These are phyloP conservation scores for Rhinogobius similis DNA, from an alignment of 2,113 vertebrate genomes.

Conservation along the genomic window DNA sequence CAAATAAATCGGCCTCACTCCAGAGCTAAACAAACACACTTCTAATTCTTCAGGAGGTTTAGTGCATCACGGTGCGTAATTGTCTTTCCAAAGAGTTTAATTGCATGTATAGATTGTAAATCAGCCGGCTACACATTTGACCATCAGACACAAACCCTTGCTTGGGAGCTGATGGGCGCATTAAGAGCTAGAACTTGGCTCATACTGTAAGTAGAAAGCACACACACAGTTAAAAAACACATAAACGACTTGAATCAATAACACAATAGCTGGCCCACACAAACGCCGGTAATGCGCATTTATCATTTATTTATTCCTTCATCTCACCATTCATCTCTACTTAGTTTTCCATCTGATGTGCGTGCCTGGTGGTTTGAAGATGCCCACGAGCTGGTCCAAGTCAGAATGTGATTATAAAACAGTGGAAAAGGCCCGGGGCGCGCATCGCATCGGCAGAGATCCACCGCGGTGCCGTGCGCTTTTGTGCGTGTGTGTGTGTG, in stretches of 20 bases:
- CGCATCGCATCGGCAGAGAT: slow-evolving; percentile 36
- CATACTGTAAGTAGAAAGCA: slow-evolving; percentile 16
- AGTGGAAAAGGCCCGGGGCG: slow-evolving; percentile 48
- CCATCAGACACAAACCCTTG: not conserved
- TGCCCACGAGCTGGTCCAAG: slow-evolving; percentile 59
- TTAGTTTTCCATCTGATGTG: slow-evolving; percentile 63
- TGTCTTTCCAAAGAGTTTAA: not conserved
- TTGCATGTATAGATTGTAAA: not conserved
- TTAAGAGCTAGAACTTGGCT: slow-evolving; percentile 12
- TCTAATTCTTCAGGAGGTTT: not conserved
- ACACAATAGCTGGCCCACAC: slow-evolving; percentile 54
- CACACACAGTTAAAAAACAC: slow-evolving; percentile 3
- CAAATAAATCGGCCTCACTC: slow-evolving; percentile 10
- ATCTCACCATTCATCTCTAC: slow-evolving; percentile 68
- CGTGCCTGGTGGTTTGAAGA: slow-evolving; percentile 49
- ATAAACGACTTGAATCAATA: slow-evolving; percentile 51
- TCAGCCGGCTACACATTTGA: slow-evolving; percentile 1
- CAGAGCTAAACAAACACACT: slow-evolving; percentile 23
- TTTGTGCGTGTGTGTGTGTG: slow-evolving; percentile 34
- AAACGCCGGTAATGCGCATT: slow-evolving; percentile 59
- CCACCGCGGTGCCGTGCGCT: slow-evolving; percentile 19
- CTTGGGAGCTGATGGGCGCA: not conserved
- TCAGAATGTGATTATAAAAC: slow-evolving; percentile 66
- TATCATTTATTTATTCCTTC: slow-evolving; percentile 74
- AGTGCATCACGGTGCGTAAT: not conserved